Evolutionary conservation across 2,113 vertebrate species (phyloP).

Genomic region (Speoplatyrhinus poulsoni): DNA sequence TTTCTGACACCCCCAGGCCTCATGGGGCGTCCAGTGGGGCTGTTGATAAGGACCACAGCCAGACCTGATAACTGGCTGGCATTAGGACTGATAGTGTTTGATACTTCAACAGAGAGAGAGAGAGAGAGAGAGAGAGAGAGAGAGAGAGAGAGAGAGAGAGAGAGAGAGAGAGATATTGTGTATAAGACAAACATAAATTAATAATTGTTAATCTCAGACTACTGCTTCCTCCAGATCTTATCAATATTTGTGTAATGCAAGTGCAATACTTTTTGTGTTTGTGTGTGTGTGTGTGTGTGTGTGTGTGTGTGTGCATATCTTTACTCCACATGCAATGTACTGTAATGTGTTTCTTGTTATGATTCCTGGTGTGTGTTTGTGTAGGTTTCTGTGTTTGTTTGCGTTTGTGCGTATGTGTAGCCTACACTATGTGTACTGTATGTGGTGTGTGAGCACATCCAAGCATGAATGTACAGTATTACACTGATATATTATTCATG

Average conservation of each 20-base stretch:
- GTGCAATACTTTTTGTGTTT: background rate
- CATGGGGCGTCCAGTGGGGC: constrained; percentile 28
- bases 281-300: constrained; percentile 1
- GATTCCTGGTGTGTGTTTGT: no score
- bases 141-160: background rate
- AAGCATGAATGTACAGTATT: no score
- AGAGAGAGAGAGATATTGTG: background rate
- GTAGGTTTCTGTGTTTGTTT: no score
- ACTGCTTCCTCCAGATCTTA: no score
- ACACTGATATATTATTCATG: no score
- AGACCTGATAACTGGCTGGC: constrained; percentile 11
- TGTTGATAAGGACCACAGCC: constrained; percentile 42
- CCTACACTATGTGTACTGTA: background rate
- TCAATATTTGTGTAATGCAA: background rate
- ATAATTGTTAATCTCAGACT: no score
- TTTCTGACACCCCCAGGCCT: constrained; percentile 31
- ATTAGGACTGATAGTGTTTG: constrained; percentile 13
- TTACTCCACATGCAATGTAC: background rate
- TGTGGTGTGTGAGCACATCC: no score
- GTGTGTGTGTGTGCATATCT: background rate
- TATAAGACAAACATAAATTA: background rate
- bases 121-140: background rate
- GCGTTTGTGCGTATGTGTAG: background rate
- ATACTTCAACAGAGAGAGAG: background rate
- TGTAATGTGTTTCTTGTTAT: no score